phyloP scores from a whole-genome alignment of 2,113 vertebrate species.

The Lepidothrix coronata region DNA sequence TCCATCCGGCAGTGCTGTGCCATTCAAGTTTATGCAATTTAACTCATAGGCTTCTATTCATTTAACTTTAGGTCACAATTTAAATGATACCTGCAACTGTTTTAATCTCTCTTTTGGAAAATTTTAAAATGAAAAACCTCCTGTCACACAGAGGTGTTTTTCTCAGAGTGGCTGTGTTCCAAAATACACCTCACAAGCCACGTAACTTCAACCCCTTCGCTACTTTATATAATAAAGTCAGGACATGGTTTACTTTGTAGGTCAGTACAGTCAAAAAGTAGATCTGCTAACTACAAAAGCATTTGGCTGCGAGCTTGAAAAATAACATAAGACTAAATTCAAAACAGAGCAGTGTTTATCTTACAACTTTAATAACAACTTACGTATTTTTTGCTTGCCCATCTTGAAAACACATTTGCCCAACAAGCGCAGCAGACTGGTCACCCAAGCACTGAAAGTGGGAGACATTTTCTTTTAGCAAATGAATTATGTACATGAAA shows the following conservation, averaged over 20 bases:
- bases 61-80: not conserved
- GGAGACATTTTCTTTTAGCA: not conserved
- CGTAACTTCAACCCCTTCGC: not conserved
- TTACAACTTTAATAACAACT: constrained; percentile 44
- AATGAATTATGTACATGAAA: not conserved
- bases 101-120: not conserved
- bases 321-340: not conserved
- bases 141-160: not conserved
- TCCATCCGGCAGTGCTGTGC: not conserved
- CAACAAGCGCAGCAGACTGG: constrained; percentile 94
- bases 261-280: not conserved
- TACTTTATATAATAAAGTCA: not conserved
- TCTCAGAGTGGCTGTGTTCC: not conserved
- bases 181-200: not conserved
- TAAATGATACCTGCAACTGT: not conserved
- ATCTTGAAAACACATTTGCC: constrained; percentile 93
- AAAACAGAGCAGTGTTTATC: not conserved
- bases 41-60: not conserved
- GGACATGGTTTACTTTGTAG: not conserved
- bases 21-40: not conserved
- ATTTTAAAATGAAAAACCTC: not conserved
- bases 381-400: constrained; percentile 98
- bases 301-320: not conserved
- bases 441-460: constrained; percentile 93
- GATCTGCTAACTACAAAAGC: not conserved